A percentile compares a stretch with the other conserved stretches of the same genome.
Conservation (phyloP, 2,113 vertebrate genomes). For the Zapus hudsonius region DNA sequence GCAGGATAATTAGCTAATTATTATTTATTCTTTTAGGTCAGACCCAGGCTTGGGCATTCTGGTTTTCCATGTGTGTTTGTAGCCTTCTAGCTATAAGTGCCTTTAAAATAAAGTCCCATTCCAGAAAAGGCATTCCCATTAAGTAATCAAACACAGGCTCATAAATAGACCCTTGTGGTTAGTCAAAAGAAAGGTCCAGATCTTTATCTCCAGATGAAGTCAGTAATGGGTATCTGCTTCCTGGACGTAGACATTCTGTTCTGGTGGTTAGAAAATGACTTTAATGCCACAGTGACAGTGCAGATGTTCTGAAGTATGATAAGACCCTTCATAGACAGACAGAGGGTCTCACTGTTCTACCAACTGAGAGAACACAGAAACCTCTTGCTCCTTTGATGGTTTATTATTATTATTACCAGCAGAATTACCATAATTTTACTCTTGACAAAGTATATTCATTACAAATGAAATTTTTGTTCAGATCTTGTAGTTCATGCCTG, state of each 20-base stretch:
- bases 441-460: slow-evolving; percentile 76
- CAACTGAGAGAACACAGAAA: slow-evolving; percentile 12
- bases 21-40: slow-evolving; percentile 22
- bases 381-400: slow-evolving; percentile 31
- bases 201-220: not conserved
- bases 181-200: not conserved
- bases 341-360: not conserved
- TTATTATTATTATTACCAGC: slow-evolving; percentile 69
- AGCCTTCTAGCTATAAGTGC: not conserved
- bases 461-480: slow-evolving; percentile 80
- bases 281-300: not conserved
- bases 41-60: not conserved
- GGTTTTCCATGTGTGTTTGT: not conserved
- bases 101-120: not conserved
- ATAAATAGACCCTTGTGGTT: not conserved
- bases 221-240: not conserved
- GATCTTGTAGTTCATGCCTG: slow-evolving; percentile 76
- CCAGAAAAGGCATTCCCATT: not conserved
- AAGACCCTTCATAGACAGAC: not conserved
- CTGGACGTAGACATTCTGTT: not conserved
- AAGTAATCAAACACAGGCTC: not conserved
- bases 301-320: not conserved
- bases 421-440: slow-evolving; percentile 72
- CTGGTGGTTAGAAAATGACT: slow-evolving; percentile 3
- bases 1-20: too few species aligned